Base-by-base conservation (phyloP, 2,797 vertebrate species). In the Onychomys arenicola region DNA sequence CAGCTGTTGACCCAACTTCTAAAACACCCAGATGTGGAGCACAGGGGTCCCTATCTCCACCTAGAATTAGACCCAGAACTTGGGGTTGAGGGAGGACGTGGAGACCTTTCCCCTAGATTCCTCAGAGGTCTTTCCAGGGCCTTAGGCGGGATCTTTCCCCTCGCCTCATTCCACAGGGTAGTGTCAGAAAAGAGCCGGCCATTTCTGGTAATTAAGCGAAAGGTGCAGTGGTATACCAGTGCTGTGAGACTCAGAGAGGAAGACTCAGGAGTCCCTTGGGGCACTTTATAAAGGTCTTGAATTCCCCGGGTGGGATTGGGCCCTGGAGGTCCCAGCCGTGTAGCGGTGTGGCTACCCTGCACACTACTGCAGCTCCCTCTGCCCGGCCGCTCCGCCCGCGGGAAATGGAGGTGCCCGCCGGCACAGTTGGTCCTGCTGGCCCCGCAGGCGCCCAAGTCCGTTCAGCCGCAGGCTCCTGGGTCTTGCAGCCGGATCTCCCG, bases 391-490 rank as follows among this genome's bases (percentile, higher is more conserved):
- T 75, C 86, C 23, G 21, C 94, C 85, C 52, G 76, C 71, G 61
- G 61, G 27, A 88, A 87, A 43, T 46, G n/a, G 89, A 91, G 59
- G n/a, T 90, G 16, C 16, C 19, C 55, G 77, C 76, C 85, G 29
- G 95, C 61, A 76, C 86, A 37, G 86, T 67, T 73, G 16, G 87
- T 92, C 65, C 87, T 7, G 89, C 96, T 14, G 81, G 89, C 95
- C 96, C 96, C 78, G 21, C 43, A 8, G 78, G 63, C 95, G 85
- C 96, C 92, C 82, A 59, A 40, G 84, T 91, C 32, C 83, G 85
- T 37, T 86, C 78, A 11, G 80, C 55, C 9, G 52, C 86, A 4
- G 71, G 49, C 37, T 40, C 78, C 82, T 19, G 63, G 71, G 86
- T 71, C 75, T 29, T 49, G 78, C 3, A 13, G 12, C n/a, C 29